Base-by-base conservation (phyloP, 2,888 invertebrate genomes). In the Cephalotes varians region DNA sequence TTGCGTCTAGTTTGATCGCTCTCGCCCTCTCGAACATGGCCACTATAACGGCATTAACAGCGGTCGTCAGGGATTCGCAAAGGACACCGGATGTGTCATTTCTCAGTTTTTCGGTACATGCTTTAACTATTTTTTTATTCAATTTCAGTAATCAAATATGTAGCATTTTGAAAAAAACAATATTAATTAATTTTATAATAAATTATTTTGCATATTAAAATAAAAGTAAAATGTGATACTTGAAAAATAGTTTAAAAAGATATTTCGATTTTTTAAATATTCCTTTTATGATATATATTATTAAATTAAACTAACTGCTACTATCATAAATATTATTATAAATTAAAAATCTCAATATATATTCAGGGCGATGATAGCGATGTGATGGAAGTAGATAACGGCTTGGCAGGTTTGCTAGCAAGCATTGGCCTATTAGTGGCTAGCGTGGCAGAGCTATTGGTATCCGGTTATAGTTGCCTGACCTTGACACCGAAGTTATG, bases 351-450 rank as follows among this genome's bases (percentile, higher is more conserved):
- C 6, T 31, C 25, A 15, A 37, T 25, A 18, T 18, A 40, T 28
- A 9, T 56, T 79, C 87, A 94, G 94, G 87, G 87, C 34, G 93
- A 92, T 56, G 88, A 93, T 74, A 92, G 90, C 25, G 86, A 90
- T 71, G 76, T 90, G 67, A 86, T 88, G 74, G 94, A 91, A 74
- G 95, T 95, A 93, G 96, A 95, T 93, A 96, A 92, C 91, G 95
- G 95, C 84, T 96, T 96, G 96, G 95, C 96, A 1, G 96, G 96
- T 0, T 95, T 97, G 64, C 94, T 97, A 40, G 95, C 96, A 15
- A 97, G 96, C 94, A 95, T 96, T 81, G 96, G 96, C 0, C 94
- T 97, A 7, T 95, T 97, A 67, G 95, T 96, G 85, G 95, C 96
- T 31, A 96, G 96, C 12, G 93, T 95, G 0, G 94, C 96, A 25